Evolutionary conservation across 2,113 vertebrate genomes (phyloP).

Genomic region (Dendrocopos noguchii): DNA sequence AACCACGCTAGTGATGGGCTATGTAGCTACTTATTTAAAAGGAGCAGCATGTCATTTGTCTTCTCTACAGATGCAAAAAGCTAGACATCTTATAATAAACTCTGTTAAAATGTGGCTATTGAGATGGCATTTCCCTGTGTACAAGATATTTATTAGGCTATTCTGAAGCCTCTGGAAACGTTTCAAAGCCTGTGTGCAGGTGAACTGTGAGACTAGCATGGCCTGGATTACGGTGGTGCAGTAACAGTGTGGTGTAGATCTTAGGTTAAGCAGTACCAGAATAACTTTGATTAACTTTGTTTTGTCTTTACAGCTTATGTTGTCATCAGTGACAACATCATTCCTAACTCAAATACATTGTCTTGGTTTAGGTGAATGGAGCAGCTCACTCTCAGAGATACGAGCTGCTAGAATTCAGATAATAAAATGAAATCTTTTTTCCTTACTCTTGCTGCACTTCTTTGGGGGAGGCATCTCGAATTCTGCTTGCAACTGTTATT

Average conservation of each 20-base stretch:
- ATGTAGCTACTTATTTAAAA: not conserved
- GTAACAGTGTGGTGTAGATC: not conserved
- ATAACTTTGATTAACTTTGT: not conserved
- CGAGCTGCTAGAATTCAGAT: not conserved
- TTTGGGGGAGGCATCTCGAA: not conserved
- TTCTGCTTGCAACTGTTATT: conserved; percentile 35
- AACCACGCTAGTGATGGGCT: not conserved
- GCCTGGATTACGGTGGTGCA: not conserved
- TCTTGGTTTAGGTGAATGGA: not conserved
- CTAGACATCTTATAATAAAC: not conserved
- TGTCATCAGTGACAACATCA: not conserved
- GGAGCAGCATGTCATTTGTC: not conserved
- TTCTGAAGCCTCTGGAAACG: not conserved
- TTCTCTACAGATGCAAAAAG: not conserved
- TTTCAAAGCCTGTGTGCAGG: not conserved
- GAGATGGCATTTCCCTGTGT: not conserved
- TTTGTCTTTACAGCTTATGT: not conserved
- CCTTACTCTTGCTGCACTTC: not conserved
- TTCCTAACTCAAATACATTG: not conserved
- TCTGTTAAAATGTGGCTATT: not conserved
- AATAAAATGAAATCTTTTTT: not conserved
- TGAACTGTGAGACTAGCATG: not conserved
- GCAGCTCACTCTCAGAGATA: not conserved
- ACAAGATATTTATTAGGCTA: not conserved
- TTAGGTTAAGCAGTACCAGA: not conserved